phyloP scores from a whole-genome alignment of 2,888 invertebrate genomes.

The Netelia inedita region DNA sequence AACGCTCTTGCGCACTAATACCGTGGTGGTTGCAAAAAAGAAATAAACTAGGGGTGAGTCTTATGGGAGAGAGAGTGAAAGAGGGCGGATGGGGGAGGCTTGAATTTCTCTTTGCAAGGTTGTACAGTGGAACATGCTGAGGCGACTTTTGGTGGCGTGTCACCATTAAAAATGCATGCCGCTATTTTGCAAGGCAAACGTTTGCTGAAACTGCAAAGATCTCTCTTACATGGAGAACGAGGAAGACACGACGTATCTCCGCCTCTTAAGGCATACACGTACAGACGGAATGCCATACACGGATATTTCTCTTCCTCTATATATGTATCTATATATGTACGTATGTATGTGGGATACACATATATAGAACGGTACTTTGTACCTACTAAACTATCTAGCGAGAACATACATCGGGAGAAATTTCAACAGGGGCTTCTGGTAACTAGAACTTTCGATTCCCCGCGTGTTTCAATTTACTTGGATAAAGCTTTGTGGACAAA shows the following conservation, averaged over 20 bases:
- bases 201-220: conserved; percentile 70
- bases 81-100: neutral
- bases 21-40: conserved; percentile 31
- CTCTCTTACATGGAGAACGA: conserved; percentile 4
- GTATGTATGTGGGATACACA: no score
- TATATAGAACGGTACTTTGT: neutral
- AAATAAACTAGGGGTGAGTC: neutral
- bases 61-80: neutral
- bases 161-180: conserved; percentile 77
- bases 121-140: conserved; percentile 36
- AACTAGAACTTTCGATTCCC: conserved; percentile 4
- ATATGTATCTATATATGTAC: no score
- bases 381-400: conserved; percentile 3
- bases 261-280: neutral
- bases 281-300: neutral
- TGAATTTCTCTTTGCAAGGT: conserved; percentile 21
- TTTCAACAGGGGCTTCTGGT: neutral
- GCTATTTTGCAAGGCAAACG: conserved; percentile 80
- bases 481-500: neutral
- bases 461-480: conserved; percentile 3
- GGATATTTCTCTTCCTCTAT: neutral
- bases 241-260: neutral
- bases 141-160: conserved; percentile 51
- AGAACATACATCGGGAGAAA: neutral
- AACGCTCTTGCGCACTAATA: conserved; percentile 29